Base-by-base conservation (phyloP, 1,140 invertebrate genomes). In the Trinorchestia longiramus region DNA sequence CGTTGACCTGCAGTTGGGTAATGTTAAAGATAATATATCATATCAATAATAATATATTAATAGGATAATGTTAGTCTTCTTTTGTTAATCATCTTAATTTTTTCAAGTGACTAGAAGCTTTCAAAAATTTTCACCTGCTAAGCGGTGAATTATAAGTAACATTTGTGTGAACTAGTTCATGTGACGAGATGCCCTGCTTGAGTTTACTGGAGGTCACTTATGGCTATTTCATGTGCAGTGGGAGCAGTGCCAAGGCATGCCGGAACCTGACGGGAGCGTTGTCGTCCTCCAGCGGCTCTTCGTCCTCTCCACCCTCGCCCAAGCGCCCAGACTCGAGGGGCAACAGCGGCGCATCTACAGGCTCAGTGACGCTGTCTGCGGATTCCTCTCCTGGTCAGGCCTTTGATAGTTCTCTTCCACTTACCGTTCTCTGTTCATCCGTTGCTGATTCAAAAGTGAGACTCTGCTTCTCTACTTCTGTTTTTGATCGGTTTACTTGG, bases 311-410 rank as follows among this genome's bases (percentile, higher is more conserved):
- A 1, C 97, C 97, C 28, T 97, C 97, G 42, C 97, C 97, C 0
- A 97, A 97, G 44, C 96, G 97, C 62, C 97, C 97, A n/a, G 97
- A 97, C 95, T 97, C 97, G 1, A 87, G 97, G 96, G 97, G 97
- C 95, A 97, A 97, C 44, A 97, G 97, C 88, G 96, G 96, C 97
- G 96, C 96, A 95, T 97, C 96, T 95, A 97, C 97, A 92, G 98
- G 98, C n/a, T 98, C 98, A 0, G 98, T 98, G 0, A 98, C 98
- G 0, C 98, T 98, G 0, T 98, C 98, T 0, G 98, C 98, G 0
- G 98, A 98, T n/a, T 98, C 98, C 0, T 98, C 98, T 62, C 98
- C 98, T 0, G 98, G 97, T 96, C 87, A 96, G 95, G 87, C 95
- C 98, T 36, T 23, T 28, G 3, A 28, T 36, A 23, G 62, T 19